These are phyloP conservation scores for Clupea harengus DNA, from an alignment of 2,113 vertebrate genomes.

Conservation along the genomic window DNA sequence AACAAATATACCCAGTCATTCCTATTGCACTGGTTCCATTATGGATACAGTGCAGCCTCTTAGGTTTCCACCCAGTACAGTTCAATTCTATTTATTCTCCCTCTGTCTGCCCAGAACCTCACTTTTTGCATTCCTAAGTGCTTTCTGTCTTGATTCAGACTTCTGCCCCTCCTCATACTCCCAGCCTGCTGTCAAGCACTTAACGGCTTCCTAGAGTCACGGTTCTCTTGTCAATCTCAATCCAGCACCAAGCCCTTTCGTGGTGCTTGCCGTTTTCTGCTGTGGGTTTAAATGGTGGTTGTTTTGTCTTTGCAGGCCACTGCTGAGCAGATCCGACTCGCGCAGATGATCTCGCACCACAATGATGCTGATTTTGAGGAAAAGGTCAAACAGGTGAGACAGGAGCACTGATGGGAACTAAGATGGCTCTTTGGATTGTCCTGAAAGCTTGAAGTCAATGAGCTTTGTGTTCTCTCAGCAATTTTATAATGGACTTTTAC, in stretches of 20 bases:
- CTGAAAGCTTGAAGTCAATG: neutral
- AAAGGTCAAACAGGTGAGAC: conserved; percentile 94
- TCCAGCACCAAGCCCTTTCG: neutral
- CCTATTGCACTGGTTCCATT: neutral
- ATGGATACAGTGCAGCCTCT: neutral
- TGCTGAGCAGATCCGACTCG: conserved; percentile 97
- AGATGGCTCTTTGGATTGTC: neutral
- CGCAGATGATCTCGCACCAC: conserved; percentile 99
- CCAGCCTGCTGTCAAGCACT: neutral
- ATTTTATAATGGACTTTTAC: neutral
- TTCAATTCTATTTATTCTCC: neutral
- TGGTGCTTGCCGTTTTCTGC: rapidly evolving
- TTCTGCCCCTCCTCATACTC: neutral
- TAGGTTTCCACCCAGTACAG: neutral
- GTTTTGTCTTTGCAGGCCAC: conserved; percentile 77
- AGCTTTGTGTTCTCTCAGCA: neutral
- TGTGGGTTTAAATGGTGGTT: neutral
- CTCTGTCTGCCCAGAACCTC: neutral
- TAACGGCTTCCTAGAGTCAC: neutral
- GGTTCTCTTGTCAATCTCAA: neutral
- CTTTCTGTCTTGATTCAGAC: neutral
- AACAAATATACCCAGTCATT: neutral
- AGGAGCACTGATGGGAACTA: neutral
- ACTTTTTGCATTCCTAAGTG: neutral
- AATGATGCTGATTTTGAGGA: conserved; percentile 98